Base-by-base conservation (phyloP, 1,140 invertebrate genomes). In the Philotrypesis tridentata region DNA sequence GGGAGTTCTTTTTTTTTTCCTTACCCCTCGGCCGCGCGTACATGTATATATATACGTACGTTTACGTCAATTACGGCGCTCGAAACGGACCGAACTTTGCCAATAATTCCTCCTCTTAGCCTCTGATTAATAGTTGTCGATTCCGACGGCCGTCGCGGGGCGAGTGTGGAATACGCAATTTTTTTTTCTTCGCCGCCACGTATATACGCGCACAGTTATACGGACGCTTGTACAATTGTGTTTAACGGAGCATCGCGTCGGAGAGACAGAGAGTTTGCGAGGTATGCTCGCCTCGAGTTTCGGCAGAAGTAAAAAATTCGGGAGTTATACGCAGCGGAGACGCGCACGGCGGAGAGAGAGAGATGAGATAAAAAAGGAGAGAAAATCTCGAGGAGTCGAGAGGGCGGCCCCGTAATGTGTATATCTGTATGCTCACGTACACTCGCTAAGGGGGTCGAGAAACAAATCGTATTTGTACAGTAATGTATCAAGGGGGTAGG, bases 391-490 rank as follows among this genome's bases (percentile, higher is more conserved):
- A n/a, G n/a, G n/a, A n/a, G n/a, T n/a, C n/a, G n/a, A n/a, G 33
- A 37, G 33, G 33, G 33, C 33, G 33, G 9, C 9, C n/a, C 9
- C 9, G 33, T 29, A 11, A 25, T 23, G 23, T 29, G 5, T 23
- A 67, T 67, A 29, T 67, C 2, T 23, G 25, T 67, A 27, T 29
- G 25, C n/a, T n/a, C n/a, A n/a, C 6, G 63, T 40, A 23, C 4
- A 43, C 17, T 12, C 60, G 61, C 25, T 55, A 61, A 73, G 29
- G 78, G 70, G 78, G 29, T 27, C 27, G 68, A 63, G 78, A 80
- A 80, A 80, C 68, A 61, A 73, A 80, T 80, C 68, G 78, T 80
- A 73, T 80, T 80, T 80, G 78, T 63, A 80, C 12, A 80, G 78
- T 80, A 80, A 80, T 80, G 70, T 80, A 80, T 80, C 78, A 73